Evolutionary conservation across 2,113 vertebrate genomes (phyloP), one percentile per base, ranked within the genome.

Genomic region (Nothobranchius furzeri): DNA sequence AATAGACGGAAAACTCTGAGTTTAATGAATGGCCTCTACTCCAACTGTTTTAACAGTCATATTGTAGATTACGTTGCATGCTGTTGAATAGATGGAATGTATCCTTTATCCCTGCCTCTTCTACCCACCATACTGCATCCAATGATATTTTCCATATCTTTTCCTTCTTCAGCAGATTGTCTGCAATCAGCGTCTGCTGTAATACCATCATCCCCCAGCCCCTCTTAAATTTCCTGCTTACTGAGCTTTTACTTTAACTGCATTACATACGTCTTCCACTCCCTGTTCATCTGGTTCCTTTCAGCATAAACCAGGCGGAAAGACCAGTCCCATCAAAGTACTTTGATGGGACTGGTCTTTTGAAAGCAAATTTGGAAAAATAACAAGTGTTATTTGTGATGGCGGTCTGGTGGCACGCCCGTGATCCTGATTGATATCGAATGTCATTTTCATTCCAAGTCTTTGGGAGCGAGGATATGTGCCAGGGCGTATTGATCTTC

Each of bases 241-340:
- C 83, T 84, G 75, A 79, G 87, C 86, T 91, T 85, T 90, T 88
- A 89, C 87, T 89, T 88, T 87, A 91, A 90, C 86, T 87, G 77
- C 85, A 88, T 91, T 89, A 91, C 78, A 83, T 88, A 81, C 75
- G 73, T 87, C 83, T 85, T 84, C 76, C 80, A 81, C 75, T 85
- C 75, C 67, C 71, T 46, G 73, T 70, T 86, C 86, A 85, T 86
- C 85, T 91, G 85, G 66, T 76, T 87, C 84, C 79, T 87, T 85
- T 90, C 82, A 88, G 78, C 73, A 60, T 84, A 79, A 86, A 83
- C 75, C 53, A 64, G 53, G 12, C 72, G 64, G 79, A 84, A 81
- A 81, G 68, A 81, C 82, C 60, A 51, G 66, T 76, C 76, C 20
- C 20, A 20, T 60, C 15, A 0, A 47, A 61, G 42, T 7, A 10